Percentiles rank a stretch among this genome's conserved stretches.
phyloP scores from a whole-genome alignment of 1,140 invertebrate genomes.

The Lordiphosa clarofinis region DNA sequence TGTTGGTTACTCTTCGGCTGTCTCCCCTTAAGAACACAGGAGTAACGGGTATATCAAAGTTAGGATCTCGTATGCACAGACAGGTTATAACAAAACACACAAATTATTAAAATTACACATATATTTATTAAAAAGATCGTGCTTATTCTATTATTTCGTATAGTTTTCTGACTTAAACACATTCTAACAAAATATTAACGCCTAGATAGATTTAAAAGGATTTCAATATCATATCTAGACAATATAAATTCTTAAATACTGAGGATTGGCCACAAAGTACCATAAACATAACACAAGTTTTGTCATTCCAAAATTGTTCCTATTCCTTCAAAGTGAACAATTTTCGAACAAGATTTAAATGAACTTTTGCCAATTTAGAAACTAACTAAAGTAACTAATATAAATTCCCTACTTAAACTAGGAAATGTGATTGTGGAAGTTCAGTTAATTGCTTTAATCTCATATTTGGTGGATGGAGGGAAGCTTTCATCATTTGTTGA shows the following conservation, averaged over 20 bases:
- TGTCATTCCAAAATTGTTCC: conserved; percentile 73
- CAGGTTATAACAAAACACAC: no score
- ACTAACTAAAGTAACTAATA: conserved; percentile 21
- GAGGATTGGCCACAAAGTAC: conserved; percentile 35
- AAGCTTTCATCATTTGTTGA: conserved; percentile 49
- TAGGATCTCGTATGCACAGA: no score
- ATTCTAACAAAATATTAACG: conserved; percentile 4
- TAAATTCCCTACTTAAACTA: conserved; percentile 45
- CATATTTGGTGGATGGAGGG: conserved; percentile 21
- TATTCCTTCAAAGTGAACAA: conserved; percentile 29
- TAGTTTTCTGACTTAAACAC: conserved; percentile 11
- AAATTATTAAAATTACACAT: conserved; percentile 24
- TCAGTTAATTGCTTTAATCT: conserved; percentile 31
- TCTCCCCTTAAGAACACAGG: no score
- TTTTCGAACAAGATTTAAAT: conserved; percentile 66
- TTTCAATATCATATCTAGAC: not conserved
- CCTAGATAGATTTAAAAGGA: conserved; percentile 1
- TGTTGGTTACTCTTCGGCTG: no score
- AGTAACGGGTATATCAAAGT: no score
- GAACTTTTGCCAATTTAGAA: conserved; percentile 17
- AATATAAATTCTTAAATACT: conserved; percentile 38
- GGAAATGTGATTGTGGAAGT: not conserved
- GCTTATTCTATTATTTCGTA: conserved; percentile 13
- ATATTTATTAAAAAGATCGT: conserved; percentile 45
- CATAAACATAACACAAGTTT: conserved; percentile 33